phyloP scores from a whole-genome alignment of 92 coral and sea anemone genomes.

The Blastomussa wellsi region DNA sequence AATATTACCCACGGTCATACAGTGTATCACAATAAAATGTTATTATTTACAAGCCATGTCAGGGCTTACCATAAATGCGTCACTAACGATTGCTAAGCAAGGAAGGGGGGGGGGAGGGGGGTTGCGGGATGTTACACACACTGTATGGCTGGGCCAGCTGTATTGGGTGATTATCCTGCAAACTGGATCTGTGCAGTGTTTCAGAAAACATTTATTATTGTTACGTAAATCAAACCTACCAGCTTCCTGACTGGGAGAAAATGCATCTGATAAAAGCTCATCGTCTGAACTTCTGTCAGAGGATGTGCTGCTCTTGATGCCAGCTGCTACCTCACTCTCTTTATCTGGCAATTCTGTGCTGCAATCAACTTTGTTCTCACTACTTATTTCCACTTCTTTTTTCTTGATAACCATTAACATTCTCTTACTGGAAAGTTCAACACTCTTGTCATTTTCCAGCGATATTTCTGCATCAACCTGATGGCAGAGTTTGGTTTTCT shows the following conservation, averaged over 20 bases:
- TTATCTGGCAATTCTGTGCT: background rate
- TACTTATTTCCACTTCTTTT: background rate
- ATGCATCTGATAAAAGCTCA: slow-evolving; percentile 45
- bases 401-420: background rate
- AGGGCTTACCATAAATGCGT: no score
- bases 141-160: no score
- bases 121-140: background rate
- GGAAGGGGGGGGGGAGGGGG: no score
- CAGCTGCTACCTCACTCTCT: background rate
- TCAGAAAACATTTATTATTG: no score
- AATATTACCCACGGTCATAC: no score
- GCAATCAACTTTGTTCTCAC: background rate
- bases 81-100: no score
- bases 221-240: slow-evolving; percentile 30
- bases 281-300: slow-evolving; percentile 57
- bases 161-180: no score
- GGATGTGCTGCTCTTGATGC: background rate
- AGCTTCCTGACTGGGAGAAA: slow-evolving; percentile 48
- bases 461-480: background rate
- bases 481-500: background rate
- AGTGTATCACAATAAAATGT: no score
- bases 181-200: no score
- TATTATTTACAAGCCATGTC: no score
- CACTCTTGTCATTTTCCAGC: background rate
- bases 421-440: background rate